Conservation (phyloP, 2,113 vertebrate genomes). For the Campylorhamphus procurvoides region DNA sequence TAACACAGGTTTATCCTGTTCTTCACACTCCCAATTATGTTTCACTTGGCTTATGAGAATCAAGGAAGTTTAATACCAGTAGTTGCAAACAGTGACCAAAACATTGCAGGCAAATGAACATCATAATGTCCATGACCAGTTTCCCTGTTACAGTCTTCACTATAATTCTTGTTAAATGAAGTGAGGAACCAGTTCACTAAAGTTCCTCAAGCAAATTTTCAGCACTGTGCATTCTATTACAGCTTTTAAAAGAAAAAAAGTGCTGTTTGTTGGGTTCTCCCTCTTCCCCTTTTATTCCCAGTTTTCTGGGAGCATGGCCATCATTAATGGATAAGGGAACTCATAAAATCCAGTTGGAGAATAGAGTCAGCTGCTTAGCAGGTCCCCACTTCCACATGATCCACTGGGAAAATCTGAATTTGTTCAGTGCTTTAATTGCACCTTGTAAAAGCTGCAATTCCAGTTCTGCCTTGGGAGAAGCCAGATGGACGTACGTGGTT, state of each 20-base stretch:
- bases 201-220: constrained; percentile 40
- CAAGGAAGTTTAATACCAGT: constrained; percentile 67
- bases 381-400: neutral
- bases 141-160: neutral
- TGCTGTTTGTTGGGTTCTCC: neutral
- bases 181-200: neutral
- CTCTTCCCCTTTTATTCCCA: neutral
- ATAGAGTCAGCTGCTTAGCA: neutral
- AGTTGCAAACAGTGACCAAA: constrained; percentile 18
- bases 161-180: neutral
- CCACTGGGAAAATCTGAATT: neutral
- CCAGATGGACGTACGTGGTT: accelerated
- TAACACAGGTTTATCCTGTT: neutral
- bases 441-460: neutral
- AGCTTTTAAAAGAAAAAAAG: neutral
- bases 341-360: neutral
- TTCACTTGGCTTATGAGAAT: constrained; percentile 40
- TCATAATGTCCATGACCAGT: neutral
- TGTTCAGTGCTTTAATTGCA: neutral
- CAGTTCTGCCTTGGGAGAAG: neutral
- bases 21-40: neutral
- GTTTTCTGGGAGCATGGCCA: neutral
- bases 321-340: neutral
- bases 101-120: neutral
- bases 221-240: constrained; percentile 36